A percentile compares a stretch with the other conserved stretches of the same genome.
Conservation (phyloP, 2,888 invertebrate species). For the Lepidocyrtoides sp. region DNA sequence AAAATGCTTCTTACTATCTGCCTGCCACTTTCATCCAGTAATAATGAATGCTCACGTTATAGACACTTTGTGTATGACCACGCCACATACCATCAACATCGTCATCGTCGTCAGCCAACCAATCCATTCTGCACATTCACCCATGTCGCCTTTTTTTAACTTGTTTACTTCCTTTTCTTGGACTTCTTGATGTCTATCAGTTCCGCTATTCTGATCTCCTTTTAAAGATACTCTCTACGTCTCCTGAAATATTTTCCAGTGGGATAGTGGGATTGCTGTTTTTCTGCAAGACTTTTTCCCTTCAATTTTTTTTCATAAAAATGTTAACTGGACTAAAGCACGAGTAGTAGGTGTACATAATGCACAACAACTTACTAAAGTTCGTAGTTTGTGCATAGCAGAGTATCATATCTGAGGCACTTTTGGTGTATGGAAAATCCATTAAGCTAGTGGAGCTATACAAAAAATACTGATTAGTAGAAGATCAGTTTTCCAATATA, state of each 20-base stretch:
- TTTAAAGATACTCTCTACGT: slow-evolving; percentile 22
- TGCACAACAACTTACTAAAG: too few species aligned
- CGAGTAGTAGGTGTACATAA: too few species aligned
- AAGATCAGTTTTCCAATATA: neutral
- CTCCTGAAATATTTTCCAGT: neutral
- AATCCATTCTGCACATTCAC: neutral
- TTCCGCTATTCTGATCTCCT: slow-evolving; percentile 62
- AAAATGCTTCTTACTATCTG: neutral
- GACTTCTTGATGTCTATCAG: slow-evolving; percentile 38
- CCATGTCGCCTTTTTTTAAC: slow-evolving; percentile 43
- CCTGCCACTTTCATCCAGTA: neutral
- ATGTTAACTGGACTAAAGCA: slow-evolving; percentile 1
- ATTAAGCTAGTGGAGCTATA: slow-evolving; percentile 1
- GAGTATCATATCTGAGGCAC: too few species aligned
- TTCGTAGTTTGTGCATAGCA: too few species aligned
- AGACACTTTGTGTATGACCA: slow-evolving; percentile 27
- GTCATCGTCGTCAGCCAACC: neutral
- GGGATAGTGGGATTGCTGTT: neutral
- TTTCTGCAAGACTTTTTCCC: slow-evolving; percentile 39
- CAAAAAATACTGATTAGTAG: slow-evolving; percentile 1
- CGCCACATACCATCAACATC: slow-evolving; percentile 29
- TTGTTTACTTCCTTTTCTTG: slow-evolving; percentile 27
- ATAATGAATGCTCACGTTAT: slow-evolving; percentile 35
- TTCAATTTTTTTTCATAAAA: neutral
- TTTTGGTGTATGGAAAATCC: slow-evolving; percentile 28